Percentiles rank a stretch among this genome's conserved stretches.
These are phyloP conservation scores for Eilema depressum DNA, from an alignment of 2,888 invertebrate genomes.

Conservation along the genomic window DNA sequence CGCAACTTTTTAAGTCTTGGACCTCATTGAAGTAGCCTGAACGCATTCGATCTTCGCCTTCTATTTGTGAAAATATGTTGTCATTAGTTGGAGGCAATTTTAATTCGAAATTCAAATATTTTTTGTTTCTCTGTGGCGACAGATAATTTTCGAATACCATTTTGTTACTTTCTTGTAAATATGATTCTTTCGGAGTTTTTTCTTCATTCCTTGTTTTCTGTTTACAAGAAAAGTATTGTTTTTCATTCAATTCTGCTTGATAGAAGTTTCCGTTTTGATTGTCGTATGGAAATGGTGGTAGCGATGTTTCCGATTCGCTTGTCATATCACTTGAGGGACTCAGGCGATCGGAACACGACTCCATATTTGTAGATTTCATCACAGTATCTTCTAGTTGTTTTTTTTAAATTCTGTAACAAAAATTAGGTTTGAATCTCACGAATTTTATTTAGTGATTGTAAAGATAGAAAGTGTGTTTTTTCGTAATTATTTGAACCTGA, in stretches of 20 bases:
- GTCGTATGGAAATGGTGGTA: conserved; percentile 79
- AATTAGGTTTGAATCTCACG: neutral
- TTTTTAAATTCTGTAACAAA: conserved; percentile 32
- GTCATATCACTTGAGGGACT: conserved; percentile 81
- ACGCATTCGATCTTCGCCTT: conserved; percentile 74
- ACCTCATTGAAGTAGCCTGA: conserved; percentile 70
- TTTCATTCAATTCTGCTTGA: conserved; percentile 70
- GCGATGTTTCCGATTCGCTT: conserved; percentile 80
- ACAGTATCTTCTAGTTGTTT: conserved; percentile 40
- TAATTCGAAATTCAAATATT: conserved; percentile 81
- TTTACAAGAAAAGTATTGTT: conserved; percentile 78
- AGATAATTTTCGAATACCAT: conserved; percentile 75
- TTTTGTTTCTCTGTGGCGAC: conserved; percentile 75
- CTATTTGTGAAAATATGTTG: conserved; percentile 76
- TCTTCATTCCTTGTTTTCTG: conserved; percentile 72
- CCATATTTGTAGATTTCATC: conserved; percentile 85
- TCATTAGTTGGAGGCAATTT: conserved; percentile 79
- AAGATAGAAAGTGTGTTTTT: no score
- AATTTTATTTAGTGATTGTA: no score
- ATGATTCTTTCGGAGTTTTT: conserved; percentile 68
- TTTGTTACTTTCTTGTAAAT: conserved; percentile 78
- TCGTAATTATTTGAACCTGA: no score
- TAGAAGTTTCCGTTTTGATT: conserved; percentile 75
- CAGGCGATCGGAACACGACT: conserved; percentile 78
- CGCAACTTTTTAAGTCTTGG: conserved; percentile 72